A percentile compares a stretch with the other conserved stretches of the same genome.
Evolutionary conservation across 2,113 vertebrate species (phyloP).

Genomic region (Amphiprion ocellaris): DNA sequence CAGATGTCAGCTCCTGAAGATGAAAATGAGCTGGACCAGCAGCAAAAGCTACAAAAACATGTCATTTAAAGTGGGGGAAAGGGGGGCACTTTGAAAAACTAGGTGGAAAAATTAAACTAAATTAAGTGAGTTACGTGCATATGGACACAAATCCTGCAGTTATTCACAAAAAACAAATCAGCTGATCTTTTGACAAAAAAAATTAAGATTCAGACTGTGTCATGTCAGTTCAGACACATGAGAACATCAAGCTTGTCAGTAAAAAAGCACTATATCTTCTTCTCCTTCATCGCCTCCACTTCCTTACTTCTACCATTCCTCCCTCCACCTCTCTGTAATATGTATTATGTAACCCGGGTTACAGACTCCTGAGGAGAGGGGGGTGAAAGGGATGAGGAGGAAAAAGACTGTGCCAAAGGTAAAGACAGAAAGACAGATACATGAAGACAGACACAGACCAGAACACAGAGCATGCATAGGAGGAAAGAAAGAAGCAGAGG

Average conservation of each 20-base stretch:
- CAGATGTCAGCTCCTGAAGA: constrained; percentile 76
- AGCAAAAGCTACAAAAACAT: constrained; percentile 32
- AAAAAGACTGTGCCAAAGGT: constrained; percentile 37
- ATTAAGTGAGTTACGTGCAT: not conserved
- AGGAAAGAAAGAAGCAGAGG: constrained; percentile 25
- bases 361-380: constrained; percentile 46
- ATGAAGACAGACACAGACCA: constrained; percentile 36
- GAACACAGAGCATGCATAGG: constrained; percentile 26
- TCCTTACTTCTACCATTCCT: constrained; percentile 39
- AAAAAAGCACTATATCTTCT: constrained; percentile 38
- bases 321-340: constrained; percentile 55
- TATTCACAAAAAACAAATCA: constrained; percentile 10
- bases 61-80: not conserved
- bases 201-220: constrained; percentile 13
- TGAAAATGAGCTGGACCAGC: constrained; percentile 52
- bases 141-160: not conserved
- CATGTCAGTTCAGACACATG: constrained; percentile 21
- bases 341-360: constrained; percentile 64
- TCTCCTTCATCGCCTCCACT: constrained; percentile 26
- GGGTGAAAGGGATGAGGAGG: constrained; percentile 27
- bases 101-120: constrained; percentile 14
- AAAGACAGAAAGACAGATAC: constrained; percentile 37
- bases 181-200: constrained; percentile 9
- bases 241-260: constrained; percentile 47
- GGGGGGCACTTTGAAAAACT: not conserved